These are phyloP conservation scores for Cydia splendana DNA, from an alignment of 1,140 invertebrate genomes.

Conservation along the genomic window DNA sequence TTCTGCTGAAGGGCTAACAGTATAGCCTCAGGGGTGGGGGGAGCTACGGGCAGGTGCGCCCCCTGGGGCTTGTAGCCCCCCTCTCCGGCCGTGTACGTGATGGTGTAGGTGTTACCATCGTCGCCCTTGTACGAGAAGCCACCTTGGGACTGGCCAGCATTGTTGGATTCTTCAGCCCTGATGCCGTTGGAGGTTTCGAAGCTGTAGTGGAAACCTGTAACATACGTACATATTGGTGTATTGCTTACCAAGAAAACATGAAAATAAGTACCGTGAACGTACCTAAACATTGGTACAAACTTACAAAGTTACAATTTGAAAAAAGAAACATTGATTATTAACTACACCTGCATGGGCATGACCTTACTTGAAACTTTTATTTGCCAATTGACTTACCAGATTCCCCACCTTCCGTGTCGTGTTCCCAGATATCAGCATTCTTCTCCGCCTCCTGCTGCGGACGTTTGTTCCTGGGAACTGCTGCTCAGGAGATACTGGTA, in stretches of 20 bases:
- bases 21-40: slow-evolving; percentile 83
- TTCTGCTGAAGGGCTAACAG: slow-evolving; percentile 63
- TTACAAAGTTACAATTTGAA: too few species aligned
- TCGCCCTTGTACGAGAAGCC: slow-evolving; percentile 77
- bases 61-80: slow-evolving; percentile 87
- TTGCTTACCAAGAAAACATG: too few species aligned
- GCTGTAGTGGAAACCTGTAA: slow-evolving; percentile 61
- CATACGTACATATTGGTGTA: too few species aligned
- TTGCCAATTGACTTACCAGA: slow-evolving; percentile 44
- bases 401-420: slow-evolving; percentile 56
- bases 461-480: slow-evolving; percentile 42
- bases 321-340: too few species aligned
- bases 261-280: too few species aligned
- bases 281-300: too few species aligned
- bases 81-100: slow-evolving; percentile 89
- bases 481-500: slow-evolving; percentile 1
- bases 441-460: slow-evolving; percentile 60
- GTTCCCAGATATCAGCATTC: slow-evolving; percentile 57
- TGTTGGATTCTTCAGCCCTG: slow-evolving; percentile 57
- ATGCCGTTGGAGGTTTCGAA: slow-evolving; percentile 70
- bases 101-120: slow-evolving; percentile 84
- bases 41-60: slow-evolving; percentile 87
- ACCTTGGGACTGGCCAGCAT: slow-evolving; percentile 49
- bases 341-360: too few species aligned
- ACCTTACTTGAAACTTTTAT: too few species aligned